phyloP scores from a whole-genome alignment of 2,888 invertebrate species.

The Microctonus hyperodae region DNA sequence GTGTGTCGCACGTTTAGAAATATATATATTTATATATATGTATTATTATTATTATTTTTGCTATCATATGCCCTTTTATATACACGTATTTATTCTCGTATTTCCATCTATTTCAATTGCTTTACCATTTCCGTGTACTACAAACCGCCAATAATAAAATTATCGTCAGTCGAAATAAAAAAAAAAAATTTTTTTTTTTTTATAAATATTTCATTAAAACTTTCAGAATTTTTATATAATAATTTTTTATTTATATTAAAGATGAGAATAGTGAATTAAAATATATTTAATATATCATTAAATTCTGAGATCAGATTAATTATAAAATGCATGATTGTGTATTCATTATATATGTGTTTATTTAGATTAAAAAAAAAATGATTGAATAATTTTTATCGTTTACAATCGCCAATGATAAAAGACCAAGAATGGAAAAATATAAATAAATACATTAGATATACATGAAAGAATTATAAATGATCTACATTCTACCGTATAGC shows the following conservation, averaged over 20 bases:
- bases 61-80: slow-evolving; percentile 19
- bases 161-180: not conserved
- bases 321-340: not conserved
- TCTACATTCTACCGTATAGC: slow-evolving; percentile 3
- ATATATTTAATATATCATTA: not conserved
- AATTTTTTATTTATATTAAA: not conserved
- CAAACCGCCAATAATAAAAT: not conserved
- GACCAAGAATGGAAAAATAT: too few relatives aligned
- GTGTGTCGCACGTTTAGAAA: slow-evolving; percentile 2
- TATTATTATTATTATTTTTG: not conserved
- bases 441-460: not conserved
- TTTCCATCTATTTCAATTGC: not conserved
- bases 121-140: not conserved
- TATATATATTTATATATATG: not conserved
- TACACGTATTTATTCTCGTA: slow-evolving; percentile 5
- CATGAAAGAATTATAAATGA: not conserved
- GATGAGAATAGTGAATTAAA: not conserved
- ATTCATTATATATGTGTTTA: too few relatives aligned
- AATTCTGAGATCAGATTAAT: not conserved
- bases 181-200: too few relatives aligned
- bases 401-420: too few relatives aligned
- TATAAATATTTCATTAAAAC: not conserved
- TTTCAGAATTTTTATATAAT: not conserved
- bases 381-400: too few relatives aligned
- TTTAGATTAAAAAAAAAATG: too few relatives aligned